Conservation (phyloP, 2,797 vertebrate species). For the Lepilemur septentrionalis region DNA sequence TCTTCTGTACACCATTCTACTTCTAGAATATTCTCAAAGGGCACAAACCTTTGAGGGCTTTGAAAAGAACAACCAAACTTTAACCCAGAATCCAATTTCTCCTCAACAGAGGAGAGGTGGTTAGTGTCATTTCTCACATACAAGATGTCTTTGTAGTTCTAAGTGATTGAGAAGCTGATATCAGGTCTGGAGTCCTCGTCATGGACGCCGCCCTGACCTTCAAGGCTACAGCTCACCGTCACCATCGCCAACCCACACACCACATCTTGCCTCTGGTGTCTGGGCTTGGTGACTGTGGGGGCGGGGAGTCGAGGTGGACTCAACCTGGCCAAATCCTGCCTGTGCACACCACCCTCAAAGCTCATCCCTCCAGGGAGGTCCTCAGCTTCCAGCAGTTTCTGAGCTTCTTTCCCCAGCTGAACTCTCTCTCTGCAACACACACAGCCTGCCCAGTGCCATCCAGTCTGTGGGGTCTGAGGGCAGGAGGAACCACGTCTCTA, state of each 20-base stretch:
- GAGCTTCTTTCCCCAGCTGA: not conserved
- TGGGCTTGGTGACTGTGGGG: not conserved
- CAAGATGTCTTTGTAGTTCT: not conserved
- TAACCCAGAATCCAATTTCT: not conserved
- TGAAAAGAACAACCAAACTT: not conserved
- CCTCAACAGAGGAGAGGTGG: not conserved
- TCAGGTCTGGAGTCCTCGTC: not conserved
- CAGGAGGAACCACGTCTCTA: not conserved
- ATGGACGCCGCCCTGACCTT: accelerated
- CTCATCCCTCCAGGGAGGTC: not conserved
- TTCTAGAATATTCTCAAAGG: not conserved
- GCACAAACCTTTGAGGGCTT: not conserved
- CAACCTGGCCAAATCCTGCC: not conserved
- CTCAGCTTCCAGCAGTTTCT: not conserved
- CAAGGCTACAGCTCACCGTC: not conserved
- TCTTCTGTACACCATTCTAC: not conserved
- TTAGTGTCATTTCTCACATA: not conserved
- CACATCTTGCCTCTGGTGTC: not conserved
- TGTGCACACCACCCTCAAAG: not conserved
- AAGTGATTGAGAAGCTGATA: not conserved
- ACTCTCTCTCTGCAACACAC: accelerated
- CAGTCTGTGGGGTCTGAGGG: not conserved
- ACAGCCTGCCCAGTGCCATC: not conserved
- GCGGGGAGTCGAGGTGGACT: not conserved
- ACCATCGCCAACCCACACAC: not conserved